A percentile compares a stretch with the other conserved stretches of the same genome.
These are phyloP conservation scores for Eufriesea mexicana DNA, from an alignment of 1,140 invertebrate genomes.

Conservation along the genomic window DNA sequence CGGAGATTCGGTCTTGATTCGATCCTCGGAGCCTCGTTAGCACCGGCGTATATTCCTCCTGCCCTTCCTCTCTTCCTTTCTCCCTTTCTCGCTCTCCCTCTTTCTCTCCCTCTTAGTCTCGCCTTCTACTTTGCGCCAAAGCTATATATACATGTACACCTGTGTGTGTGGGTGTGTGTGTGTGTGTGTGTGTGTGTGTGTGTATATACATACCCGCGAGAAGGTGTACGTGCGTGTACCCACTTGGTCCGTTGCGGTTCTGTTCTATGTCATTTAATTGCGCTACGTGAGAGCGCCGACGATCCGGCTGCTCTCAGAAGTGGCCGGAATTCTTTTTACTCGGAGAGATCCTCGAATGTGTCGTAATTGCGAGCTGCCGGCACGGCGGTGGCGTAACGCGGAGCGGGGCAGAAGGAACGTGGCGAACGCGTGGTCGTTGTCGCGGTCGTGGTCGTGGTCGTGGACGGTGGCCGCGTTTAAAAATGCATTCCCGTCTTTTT, in stretches of 20 bases:
- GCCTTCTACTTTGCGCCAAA: conserved; percentile 24
- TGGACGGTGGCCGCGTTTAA: conserved; percentile 11
- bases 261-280: conserved; percentile 49
- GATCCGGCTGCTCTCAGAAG: conserved; percentile 38
- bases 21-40: conserved; percentile 70
- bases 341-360: conserved; percentile 47
- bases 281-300: conserved; percentile 28
- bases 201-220: not conserved
- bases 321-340: conserved; percentile 39
- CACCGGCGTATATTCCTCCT: conserved; percentile 58
- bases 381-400: not conserved
- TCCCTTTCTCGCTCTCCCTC: not conserved
- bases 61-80: not conserved
- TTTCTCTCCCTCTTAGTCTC: not conserved
- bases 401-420: not conserved
- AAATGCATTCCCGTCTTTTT: conserved; percentile 32
- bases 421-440: not conserved
- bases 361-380: conserved; percentile 33
- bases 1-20: conserved; percentile 71
- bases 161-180: not conserved
- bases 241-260: conserved; percentile 39
- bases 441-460: not conserved
- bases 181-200: not conserved
- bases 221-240: conserved; percentile 45
- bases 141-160: not conserved